A percentile compares a stretch with the other conserved stretches of the same genome.
These are phyloP conservation scores for Achlya flavicornis DNA, from an alignment of 2,888 invertebrate genomes.

Conservation along the genomic window DNA sequence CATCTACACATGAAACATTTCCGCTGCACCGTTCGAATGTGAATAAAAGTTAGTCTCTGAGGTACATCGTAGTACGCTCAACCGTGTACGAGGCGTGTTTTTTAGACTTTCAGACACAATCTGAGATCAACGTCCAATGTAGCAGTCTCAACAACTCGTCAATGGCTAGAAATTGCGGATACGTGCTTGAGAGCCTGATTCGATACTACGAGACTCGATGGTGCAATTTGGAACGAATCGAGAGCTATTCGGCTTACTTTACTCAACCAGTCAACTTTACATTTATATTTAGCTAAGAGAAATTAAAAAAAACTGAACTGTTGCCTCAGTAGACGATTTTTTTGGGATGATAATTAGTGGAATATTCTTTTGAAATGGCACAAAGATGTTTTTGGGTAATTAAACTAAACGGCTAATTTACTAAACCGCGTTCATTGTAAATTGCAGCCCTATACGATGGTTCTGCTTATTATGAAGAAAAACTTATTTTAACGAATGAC, in stretches of 20 bases:
- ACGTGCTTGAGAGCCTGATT: conserved; percentile 58
- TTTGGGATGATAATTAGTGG: neutral
- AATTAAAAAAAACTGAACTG: conserved; percentile 17
- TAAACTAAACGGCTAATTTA: neutral
- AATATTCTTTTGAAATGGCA: neutral
- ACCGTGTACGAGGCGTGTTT: conserved; percentile 23
- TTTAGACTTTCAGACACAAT: conserved; percentile 34
- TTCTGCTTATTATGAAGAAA: too few species aligned
- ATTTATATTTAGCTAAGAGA: conserved; percentile 36
- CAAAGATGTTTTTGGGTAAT: neutral
- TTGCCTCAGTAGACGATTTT: neutral
- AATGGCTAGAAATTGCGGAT: conserved; percentile 47
- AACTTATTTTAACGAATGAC: neutral
- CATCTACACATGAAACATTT: neutral
- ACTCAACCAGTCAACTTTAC: conserved; percentile 37
- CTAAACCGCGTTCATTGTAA: neutral
- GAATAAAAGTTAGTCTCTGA: neutral
- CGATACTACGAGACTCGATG: conserved; percentile 45
- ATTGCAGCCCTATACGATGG: too few species aligned
- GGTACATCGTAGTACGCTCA: neutral
- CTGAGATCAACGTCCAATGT: conserved; percentile 35
- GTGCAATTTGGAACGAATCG: conserved; percentile 55
- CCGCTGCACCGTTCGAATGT: neutral
- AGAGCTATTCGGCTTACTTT: conserved; percentile 44
- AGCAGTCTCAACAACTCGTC: conserved; percentile 40